Percentiles rank a stretch among this genome's conserved stretches.
phyloP scores from a whole-genome alignment of 2,888 invertebrate species.

The Hydroisotoma schaefferi region DNA sequence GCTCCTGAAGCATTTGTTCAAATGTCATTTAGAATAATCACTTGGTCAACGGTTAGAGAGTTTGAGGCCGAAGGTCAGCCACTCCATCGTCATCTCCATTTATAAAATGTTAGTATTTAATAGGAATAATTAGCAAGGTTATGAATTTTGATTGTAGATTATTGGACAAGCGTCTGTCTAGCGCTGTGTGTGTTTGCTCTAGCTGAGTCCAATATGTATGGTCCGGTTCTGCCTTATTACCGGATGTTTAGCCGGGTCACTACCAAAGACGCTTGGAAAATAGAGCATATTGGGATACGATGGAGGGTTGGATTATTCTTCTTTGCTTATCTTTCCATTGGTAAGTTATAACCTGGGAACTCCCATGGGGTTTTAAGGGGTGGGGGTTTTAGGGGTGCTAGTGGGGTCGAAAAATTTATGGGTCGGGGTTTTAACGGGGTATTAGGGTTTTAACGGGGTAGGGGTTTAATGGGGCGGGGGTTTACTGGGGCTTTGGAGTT shows the following conservation, averaged over 20 bases:
- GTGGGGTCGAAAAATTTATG: too few relatives aligned
- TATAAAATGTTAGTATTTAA: too few relatives aligned
- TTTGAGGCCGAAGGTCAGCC: constrained; percentile 28
- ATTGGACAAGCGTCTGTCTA: constrained; percentile 32
- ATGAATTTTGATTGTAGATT: constrained; percentile 15
- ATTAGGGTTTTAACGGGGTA: too few relatives aligned
- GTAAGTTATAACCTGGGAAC: constrained; percentile 6
- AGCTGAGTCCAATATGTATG: constrained; percentile 36
- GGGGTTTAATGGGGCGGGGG: too few relatives aligned
- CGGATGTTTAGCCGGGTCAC: constrained; percentile 22
- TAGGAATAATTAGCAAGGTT: too few relatives aligned
- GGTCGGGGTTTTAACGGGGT: too few relatives aligned
- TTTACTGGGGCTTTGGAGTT: too few relatives aligned
- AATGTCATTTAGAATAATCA: constrained; percentile 30
- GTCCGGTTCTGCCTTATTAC: constrained; percentile 20
- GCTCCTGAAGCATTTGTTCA: constrained; percentile 38
- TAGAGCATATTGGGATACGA: constrained; percentile 17
- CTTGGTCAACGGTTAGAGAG: constrained; percentile 20
- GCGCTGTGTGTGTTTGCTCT: constrained; percentile 28
- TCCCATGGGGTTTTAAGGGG: not conserved
- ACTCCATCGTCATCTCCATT: too few relatives aligned
- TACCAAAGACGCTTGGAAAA: constrained; percentile 29
- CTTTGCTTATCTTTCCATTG: constrained; percentile 26
- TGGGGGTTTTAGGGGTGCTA: too few relatives aligned
- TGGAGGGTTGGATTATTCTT: constrained; percentile 32